Conservation (phyloP, 2,888 invertebrate genomes). For the Eupithecia exiguata region DNA sequence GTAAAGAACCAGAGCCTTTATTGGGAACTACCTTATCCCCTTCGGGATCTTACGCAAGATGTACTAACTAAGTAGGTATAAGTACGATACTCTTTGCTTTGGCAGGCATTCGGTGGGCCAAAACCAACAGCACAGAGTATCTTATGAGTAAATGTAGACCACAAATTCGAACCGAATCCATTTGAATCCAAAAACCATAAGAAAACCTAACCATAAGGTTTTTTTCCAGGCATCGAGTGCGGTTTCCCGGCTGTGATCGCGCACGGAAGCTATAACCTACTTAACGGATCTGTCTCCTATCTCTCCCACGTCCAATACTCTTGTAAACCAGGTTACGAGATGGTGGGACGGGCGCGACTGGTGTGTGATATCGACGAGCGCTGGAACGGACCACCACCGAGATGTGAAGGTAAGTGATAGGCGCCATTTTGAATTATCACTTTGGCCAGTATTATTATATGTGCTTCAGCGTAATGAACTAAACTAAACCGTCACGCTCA, state of each 20-base stretch:
- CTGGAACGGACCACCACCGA: slow-evolving; percentile 96
- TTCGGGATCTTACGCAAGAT: too few species aligned
- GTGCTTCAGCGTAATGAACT: background rate
- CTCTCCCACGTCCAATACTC: slow-evolving; percentile 93
- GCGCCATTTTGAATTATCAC: background rate
- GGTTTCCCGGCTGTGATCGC: slow-evolving; percentile 94
- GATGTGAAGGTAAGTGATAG: slow-evolving; percentile 89
- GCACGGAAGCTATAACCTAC: slow-evolving; percentile 90
- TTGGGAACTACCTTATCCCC: too few species aligned
- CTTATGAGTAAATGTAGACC: background rate
- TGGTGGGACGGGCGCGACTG: slow-evolving; percentile 91
- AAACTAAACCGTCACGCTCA: background rate
- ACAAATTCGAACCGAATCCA: too few species aligned
- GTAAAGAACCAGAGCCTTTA: too few species aligned
- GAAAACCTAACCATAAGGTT: background rate
- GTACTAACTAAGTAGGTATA: background rate
- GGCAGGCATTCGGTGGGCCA: background rate
- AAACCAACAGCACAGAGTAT: background rate
- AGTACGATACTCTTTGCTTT: background rate
- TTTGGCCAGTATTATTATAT: too few species aligned
- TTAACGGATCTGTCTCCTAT: slow-evolving; percentile 94
- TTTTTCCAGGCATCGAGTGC: slow-evolving; percentile 90
- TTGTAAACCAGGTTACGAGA: slow-evolving; percentile 92
- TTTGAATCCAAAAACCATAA: too few species aligned
- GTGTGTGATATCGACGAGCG: slow-evolving; percentile 96